phyloP scores from a whole-genome alignment of 2,113 vertebrate species.

The Semnornis frantzii region DNA sequence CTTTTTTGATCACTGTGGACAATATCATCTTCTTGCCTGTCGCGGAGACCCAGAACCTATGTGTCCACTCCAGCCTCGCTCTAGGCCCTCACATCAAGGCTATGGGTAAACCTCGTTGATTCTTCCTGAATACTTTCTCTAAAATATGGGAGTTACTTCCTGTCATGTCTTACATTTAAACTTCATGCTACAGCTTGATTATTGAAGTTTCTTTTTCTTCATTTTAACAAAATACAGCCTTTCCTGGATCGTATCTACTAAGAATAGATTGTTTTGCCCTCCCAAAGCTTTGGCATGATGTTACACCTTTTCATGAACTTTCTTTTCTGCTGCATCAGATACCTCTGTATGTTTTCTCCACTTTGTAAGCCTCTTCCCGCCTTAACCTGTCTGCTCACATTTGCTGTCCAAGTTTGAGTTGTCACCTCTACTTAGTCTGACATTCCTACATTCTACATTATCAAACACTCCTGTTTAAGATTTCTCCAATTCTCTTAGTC shows the following conservation, averaged over 20 bases:
- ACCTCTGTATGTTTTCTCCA: background rate
- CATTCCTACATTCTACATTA: background rate
- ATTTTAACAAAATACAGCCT: background rate
- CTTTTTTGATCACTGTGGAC: slow-evolving; percentile 28
- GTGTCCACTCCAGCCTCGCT: slow-evolving; percentile 24
- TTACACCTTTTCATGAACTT: background rate
- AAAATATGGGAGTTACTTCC: background rate
- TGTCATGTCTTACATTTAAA: background rate
- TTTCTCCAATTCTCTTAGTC: background rate
- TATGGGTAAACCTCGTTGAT: slow-evolving; percentile 48
- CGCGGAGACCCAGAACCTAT: background rate
- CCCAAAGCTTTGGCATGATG: background rate
- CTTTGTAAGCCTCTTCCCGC: background rate
- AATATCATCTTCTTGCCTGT: slow-evolving; percentile 42
- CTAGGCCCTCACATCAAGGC: slow-evolving; percentile 30
- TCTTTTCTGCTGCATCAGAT: background rate
- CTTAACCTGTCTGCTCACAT: background rate
- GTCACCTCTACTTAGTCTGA: background rate
- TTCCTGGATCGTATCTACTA: background rate
- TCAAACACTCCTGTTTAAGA: background rate
- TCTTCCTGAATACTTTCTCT: slow-evolving; percentile 24
- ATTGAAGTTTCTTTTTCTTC: background rate
- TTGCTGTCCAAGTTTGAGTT: background rate
- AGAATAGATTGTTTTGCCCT: background rate
- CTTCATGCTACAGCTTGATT: background rate